Conservation (phyloP, 2,888 invertebrate species). For the Slavum lentiscoides region DNA sequence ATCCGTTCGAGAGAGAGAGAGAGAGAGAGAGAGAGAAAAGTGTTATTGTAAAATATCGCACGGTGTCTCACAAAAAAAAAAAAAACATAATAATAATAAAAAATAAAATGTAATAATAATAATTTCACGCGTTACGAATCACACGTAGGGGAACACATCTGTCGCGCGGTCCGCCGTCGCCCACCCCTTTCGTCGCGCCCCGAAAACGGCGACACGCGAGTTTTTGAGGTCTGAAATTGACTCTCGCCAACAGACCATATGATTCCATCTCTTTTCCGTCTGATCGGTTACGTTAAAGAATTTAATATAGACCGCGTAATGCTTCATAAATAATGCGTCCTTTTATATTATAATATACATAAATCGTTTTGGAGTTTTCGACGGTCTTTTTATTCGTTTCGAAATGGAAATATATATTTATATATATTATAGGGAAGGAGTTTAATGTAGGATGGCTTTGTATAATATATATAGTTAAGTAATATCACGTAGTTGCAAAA, state of each 20-base stretch:
- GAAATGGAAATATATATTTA: too few relatives aligned
- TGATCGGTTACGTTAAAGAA: constrained; percentile 18
- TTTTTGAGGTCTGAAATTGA: constrained; percentile 33
- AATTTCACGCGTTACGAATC: constrained; percentile 53
- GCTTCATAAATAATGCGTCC: neutral
- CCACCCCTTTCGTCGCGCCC: constrained; percentile 40
- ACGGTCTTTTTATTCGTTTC: neutral
- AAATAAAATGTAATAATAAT: constrained; percentile 40
- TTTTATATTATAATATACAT: neutral
- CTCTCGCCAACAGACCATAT: constrained; percentile 1
- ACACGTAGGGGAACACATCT: constrained; percentile 43
- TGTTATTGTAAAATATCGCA: constrained; percentile 51
- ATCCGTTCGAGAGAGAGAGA: neutral
- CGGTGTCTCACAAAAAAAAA: constrained; percentile 39
- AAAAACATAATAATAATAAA: neutral
- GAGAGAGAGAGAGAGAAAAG: constrained; percentile 4
- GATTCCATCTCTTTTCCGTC: constrained; percentile 6
- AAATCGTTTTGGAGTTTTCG: neutral
- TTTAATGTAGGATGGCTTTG: too few relatives aligned
- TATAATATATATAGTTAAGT: too few relatives aligned
- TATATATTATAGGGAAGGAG: too few relatives aligned
- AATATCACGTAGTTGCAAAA: too few relatives aligned
- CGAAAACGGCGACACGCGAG: constrained; percentile 1
- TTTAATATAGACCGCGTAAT: neutral
- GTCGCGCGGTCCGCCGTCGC: neutral